A percentile compares a stretch with the other conserved stretches of the same genome.
These are phyloP conservation scores for Eulacestoma nigropectus DNA, from an alignment of 2,113 vertebrate species.

Conservation along the genomic window DNA sequence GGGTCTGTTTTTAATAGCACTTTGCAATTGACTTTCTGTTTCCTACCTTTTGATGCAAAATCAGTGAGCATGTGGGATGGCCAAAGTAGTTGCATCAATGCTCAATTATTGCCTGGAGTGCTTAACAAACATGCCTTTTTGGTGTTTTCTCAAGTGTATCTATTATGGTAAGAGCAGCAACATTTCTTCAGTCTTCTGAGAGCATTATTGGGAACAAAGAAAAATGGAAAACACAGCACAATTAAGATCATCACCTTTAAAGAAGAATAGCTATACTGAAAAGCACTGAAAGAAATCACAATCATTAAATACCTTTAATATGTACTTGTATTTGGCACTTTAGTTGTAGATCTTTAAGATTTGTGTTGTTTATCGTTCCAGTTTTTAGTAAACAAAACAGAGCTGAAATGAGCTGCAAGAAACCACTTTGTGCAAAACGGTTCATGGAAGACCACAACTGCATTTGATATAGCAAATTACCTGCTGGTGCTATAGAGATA, in stretches of 20 bases:
- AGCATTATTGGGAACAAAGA: background rate
- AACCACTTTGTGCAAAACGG: background rate
- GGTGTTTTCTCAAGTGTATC: background rate
- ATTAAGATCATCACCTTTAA: background rate
- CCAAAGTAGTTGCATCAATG: background rate
- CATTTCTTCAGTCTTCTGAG: background rate
- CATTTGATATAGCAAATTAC: background rate
- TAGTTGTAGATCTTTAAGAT: background rate
- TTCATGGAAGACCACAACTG: background rate
- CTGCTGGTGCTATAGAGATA: background rate
- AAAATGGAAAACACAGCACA: background rate
- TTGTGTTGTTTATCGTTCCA: background rate
- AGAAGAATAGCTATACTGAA: background rate
- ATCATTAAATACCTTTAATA: background rate
- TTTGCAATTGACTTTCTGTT: background rate
- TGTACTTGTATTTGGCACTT: background rate
- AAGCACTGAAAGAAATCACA: background rate
- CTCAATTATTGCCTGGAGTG: background rate
- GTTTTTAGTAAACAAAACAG: background rate
- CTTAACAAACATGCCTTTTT: background rate
- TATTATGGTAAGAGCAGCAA: background rate
- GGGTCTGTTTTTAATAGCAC: background rate
- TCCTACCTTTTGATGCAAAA: background rate
- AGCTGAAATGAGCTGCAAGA: background rate
- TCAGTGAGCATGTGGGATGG: background rate